Evolutionary conservation across 2,797 vertebrate genomes (phyloP), one percentile per base, ranked within the genome.

Genomic region (Sardinella longiceps): DNA sequence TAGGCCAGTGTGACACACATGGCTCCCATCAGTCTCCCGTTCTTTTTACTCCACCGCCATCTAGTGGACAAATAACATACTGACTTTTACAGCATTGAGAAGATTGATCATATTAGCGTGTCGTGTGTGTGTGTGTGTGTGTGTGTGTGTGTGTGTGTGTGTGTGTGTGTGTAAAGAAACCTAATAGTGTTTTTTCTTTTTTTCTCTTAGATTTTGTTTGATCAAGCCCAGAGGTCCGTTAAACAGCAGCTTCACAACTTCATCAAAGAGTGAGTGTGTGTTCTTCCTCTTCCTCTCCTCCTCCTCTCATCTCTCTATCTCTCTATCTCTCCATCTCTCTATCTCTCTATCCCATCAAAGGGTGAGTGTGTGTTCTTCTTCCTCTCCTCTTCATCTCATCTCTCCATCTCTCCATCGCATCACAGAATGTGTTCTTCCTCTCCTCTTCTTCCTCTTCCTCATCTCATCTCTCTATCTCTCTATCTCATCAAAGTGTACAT

Each of bases 261-360:
- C 82, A 94, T 97, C 58, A 97, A 97, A 89, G 96, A 97, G 96
- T 97, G 89, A 97, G 96, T 95, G 39, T n/a, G n/a, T n/a, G n/a
- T n/a, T n/a, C n/a, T n/a, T n/a, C n/a, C n/a, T n/a, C n/a, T 0
- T 48, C 63, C 58, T 60, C 58, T 60, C 58, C 18, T 60, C 1
- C 0, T 70, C 28, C 14, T 70, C 63, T 9, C 30, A 30, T 23
- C 53, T 23, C 28, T n/a, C n/a, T 23, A 0, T n/a, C 58, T 30
- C 12, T 60, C 3, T 58, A 18, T 4, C 18, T 60, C 18, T 9
- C 56, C 14, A 28, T 15, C 1, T 14, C 25, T 30, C 28, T 3
- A 30, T 11, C 25, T 28, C 60, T 11, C 30, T n/a, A n/a, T n/a
- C n/a, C n/a, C n/a, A n/a, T n/a, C n/a, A n/a, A n/a, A n/a, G n/a